Conservation (phyloP, 1,140 invertebrate species). For the Drosophila navojoa region DNA sequence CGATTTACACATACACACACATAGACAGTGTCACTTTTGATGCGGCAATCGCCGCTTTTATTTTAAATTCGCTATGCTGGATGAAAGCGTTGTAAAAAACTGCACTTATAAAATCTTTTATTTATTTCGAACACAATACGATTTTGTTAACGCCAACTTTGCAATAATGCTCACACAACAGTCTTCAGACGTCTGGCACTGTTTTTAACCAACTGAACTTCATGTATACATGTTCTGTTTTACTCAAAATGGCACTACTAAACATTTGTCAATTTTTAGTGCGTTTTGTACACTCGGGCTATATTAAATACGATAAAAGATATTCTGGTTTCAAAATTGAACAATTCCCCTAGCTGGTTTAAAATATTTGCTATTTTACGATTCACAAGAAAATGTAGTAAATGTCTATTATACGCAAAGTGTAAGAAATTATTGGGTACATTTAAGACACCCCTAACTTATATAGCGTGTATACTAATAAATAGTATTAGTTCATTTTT, state of each 20-base stretch:
- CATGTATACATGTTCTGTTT: not conserved
- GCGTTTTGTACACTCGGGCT: not conserved
- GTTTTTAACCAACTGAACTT: slow-evolving; percentile 28
- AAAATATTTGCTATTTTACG: no score
- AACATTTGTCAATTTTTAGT: not conserved
- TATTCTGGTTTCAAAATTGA: no score
- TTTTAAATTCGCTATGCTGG: slow-evolving; percentile 17
- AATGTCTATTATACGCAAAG: no score
- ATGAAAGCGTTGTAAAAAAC: not conserved
- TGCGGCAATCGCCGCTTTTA: slow-evolving; percentile 21
- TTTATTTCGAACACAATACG: slow-evolving; percentile 12
- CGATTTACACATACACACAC: not conserved
- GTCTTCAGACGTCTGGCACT: slow-evolving; percentile 23
- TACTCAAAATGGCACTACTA: slow-evolving; percentile 39
- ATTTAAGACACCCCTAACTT: no score
- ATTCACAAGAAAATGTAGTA: no score
- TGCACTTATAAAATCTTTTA: slow-evolving; percentile 5
- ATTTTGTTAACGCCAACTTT: not conserved
- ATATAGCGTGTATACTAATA: no score
- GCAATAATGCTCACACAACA: slow-evolving; percentile 3
- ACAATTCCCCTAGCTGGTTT: no score
- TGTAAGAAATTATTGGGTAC: no score
- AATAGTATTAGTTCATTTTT: no score
- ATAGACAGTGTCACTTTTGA: not conserved
- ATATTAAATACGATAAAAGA: not conserved